Evolutionary conservation across 2,888 invertebrate genomes (phyloP).

Genomic region (Clistopyga incitator): DNA sequence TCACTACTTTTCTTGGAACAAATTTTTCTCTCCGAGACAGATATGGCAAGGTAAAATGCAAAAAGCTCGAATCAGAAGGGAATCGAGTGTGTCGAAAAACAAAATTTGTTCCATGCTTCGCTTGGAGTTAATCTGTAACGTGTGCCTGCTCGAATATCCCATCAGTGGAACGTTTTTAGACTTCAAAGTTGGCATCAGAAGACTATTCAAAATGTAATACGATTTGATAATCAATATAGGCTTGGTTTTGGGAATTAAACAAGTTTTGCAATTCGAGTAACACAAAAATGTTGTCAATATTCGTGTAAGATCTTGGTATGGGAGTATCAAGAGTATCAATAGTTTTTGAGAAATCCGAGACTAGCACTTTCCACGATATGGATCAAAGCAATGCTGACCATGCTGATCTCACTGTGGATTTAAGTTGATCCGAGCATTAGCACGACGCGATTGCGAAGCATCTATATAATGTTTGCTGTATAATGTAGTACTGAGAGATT

Average conservation of each 20-base stretch:
- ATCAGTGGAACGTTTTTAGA: too few relatives aligned
- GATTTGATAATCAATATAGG: too few relatives aligned
- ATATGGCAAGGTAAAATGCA: conserved; percentile 34
- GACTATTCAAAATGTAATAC: too few relatives aligned
- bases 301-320: neutral
- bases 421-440: conserved; percentile 29
- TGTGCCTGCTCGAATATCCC: too few relatives aligned
- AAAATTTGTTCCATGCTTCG: neutral
- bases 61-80: conserved; percentile 14
- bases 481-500: conserved; percentile 55
- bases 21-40: conserved; percentile 26
- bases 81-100: neutral
- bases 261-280: too few relatives aligned
- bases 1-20: conserved; percentile 70
- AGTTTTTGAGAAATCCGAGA: conserved; percentile 26
- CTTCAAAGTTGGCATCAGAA: too few relatives aligned
- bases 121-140: too few relatives aligned
- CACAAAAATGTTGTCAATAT: too few relatives aligned
- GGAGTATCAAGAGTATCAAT: neutral
- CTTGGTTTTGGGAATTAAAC: too few relatives aligned
- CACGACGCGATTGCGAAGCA: conserved; percentile 36
- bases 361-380: conserved; percentile 44
- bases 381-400: conserved; percentile 60
- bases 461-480: conserved; percentile 31
- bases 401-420: conserved; percentile 34